phyloP scores from a whole-genome alignment of 2,888 invertebrate genomes.

The Orthonychiurus folsomi region DNA sequence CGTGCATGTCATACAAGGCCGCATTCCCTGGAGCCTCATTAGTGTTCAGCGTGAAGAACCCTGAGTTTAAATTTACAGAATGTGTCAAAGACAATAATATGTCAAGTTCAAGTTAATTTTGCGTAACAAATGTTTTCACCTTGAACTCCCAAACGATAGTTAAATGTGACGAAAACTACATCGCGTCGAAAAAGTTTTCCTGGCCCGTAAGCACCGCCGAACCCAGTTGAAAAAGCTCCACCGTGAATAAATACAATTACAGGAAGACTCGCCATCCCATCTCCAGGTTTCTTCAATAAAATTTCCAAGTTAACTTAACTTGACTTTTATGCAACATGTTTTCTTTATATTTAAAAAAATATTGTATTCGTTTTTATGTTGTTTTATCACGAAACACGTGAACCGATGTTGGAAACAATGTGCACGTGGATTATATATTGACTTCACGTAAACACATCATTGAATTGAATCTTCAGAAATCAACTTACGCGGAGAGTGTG shows the following conservation, averaged over 20 bases:
- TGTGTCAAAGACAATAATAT: background rate
- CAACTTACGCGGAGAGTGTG: background rate
- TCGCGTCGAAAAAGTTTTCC: background rate
- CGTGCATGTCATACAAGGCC: slow-evolving; percentile 5
- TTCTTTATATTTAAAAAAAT: too few relatives aligned
- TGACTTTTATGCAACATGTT: too few relatives aligned
- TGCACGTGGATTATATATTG: background rate
- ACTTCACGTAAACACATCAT: background rate
- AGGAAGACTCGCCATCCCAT: background rate
- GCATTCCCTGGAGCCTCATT: slow-evolving; percentile 11
- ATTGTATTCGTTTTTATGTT: too few relatives aligned
- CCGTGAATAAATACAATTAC: background rate
- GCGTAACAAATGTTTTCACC: too few relatives aligned
- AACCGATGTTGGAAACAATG: too few relatives aligned
- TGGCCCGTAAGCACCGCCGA: background rate
- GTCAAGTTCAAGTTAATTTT: too few relatives aligned
- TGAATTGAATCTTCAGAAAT: background rate
- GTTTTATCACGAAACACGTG: too few relatives aligned
- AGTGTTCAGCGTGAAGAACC: slow-evolving; percentile 5
- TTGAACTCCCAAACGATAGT: background rate
- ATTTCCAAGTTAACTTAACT: too few relatives aligned
- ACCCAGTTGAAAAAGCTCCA: background rate
- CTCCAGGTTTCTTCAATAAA: background rate
- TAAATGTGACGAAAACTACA: background rate
- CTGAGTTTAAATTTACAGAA: background rate